Evolutionary conservation across 2,797 vertebrate genomes (phyloP), one percentile per base, ranked within the genome.

Genomic region (Tarsius wallacei): DNA sequence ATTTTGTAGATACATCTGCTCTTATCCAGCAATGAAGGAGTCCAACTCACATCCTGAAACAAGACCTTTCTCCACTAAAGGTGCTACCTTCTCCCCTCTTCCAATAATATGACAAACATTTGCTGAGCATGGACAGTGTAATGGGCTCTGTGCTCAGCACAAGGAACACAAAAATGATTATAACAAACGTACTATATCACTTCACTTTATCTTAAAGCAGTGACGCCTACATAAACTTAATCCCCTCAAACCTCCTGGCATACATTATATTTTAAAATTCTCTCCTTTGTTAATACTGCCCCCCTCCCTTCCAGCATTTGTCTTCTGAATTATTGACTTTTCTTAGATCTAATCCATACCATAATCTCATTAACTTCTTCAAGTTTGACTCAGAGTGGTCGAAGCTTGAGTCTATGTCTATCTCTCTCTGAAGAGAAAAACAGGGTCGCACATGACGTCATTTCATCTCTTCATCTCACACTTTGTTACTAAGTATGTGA

Each of bases 241-340:
- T 31, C 70, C 70, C 63, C 49, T 33, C 61, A 59, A 81, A 78
- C 33, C 73, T 81, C 83, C 88, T 57, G 66, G 80, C 22, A 3
- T 61, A 74, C 33, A 36, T n/a, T 49, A 0, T 7, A 87, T 68
- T 49, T 90, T 55, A 49, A 78, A 94, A 83, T 57, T 59, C 86
- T 93, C 66, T 93, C 76, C 89, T 81, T 70, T 61, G 73, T 92
- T 92, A 87, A 76, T 26, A 64, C 11, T 77, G 2, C 31, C n/a
- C 68, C 68, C 42, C 31, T 55, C 49, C 63, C 12, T 63, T 61
- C 33, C 8, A 24, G 22, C 36, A 57, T 81, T 77, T 82, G 59
- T 86, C 83, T 94, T 94, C 59, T 15, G 12, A 94, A 74, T 90
- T 71, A 83, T 28, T 87, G 63, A 70, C 55, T 81, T 86, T 91